Evolutionary conservation across 2,888 invertebrate species (phyloP), one percentile per base, ranked within the genome.

Genomic region (Pomacea canaliculata): DNA sequence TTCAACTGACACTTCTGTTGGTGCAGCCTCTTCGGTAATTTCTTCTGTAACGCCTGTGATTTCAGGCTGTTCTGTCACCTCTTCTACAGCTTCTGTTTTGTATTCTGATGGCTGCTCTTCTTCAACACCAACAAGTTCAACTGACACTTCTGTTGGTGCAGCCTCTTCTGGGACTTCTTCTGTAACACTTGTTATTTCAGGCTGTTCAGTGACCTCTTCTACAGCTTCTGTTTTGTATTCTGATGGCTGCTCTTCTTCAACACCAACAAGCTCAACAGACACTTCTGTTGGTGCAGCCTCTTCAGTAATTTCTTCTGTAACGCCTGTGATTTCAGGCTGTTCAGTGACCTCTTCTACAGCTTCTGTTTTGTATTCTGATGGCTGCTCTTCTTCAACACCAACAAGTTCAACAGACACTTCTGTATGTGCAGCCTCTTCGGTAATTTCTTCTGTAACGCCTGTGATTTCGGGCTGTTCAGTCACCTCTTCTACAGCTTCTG

Each of bases 301-400:
- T 56, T 82, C 80, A 59, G 51, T 8, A 8, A 62, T 68, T 70
- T 76, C 77, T 65, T 81, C 76, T 51, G 75, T 60, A 48, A 81
- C 72, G 9, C 71, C 73, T 16, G 73, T 65, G 13, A 78, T 76
- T 71, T 83, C 80, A 63, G 76, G 48, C 7, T 79, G 73, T 23
- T 79, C 76, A 19, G 73, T 56, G 13, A 76, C 60, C 70, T 84
- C 84, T 66, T 76, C 70, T 13, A 74, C 62, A 68, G 77, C 60
- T 46, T 82, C 80, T 59, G 80, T 81, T 70, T 83, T 79, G 75
- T 80, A 84, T 69, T 83, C 80, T 49, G 60, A 37, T 63, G 81
- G 81, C 5, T 78, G 71, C 48, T 84, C 83, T 66, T 77, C 68
- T 59, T 80, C 73, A 49, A 81, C 76, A 56, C 78, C 76, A 76